phyloP scores from a whole-genome alignment of 2,113 vertebrate genomes.

The Lepus americanus region DNA sequence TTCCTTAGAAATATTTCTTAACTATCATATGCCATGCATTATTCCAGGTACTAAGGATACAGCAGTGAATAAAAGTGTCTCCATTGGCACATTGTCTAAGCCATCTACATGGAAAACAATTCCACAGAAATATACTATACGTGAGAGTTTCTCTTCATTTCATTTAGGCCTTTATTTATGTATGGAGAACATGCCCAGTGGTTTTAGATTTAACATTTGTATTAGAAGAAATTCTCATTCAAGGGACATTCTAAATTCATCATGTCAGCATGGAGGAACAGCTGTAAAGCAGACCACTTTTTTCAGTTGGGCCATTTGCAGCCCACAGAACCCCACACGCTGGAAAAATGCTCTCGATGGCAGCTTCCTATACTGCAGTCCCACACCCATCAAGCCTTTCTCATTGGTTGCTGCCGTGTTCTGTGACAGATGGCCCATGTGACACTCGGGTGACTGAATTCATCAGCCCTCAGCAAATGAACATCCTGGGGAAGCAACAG shows the following conservation, averaged over 20 bases:
- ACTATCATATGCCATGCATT: slow-evolving; percentile 22
- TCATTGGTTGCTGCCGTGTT: not conserved
- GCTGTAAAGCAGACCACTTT: slow-evolving; percentile 73
- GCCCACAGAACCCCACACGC: slow-evolving; percentile 73
- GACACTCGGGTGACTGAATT: slow-evolving; percentile 34
- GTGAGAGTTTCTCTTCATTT: slow-evolving; percentile 22
- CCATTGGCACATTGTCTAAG: not conserved
- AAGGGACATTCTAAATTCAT: slow-evolving; percentile 73
- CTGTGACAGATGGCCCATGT: slow-evolving; percentile 4
- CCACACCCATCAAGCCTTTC: slow-evolving; percentile 59
- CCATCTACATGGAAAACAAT: slow-evolving; percentile 6
- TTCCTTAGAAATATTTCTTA: slow-evolving; percentile 12
- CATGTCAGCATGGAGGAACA: slow-evolving; percentile 77
- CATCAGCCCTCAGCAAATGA: not conserved
- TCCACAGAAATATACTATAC: slow-evolving; percentile 52
- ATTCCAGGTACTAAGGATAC: not conserved
- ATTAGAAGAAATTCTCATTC: slow-evolving; percentile 75
- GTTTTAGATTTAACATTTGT: slow-evolving; percentile 66
- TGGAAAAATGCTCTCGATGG: slow-evolving; percentile 76
- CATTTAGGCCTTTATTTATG: slow-evolving; percentile 47
- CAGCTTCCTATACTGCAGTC: slow-evolving; percentile 70
- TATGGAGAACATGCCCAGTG: slow-evolving; percentile 34
- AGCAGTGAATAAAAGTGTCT: slow-evolving; percentile 32
- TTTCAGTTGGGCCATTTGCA: slow-evolving; percentile 73
- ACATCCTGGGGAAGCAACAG: not conserved